phyloP scores from a whole-genome alignment of 1,140 invertebrate genomes.

The Laodelphax striatellus region DNA sequence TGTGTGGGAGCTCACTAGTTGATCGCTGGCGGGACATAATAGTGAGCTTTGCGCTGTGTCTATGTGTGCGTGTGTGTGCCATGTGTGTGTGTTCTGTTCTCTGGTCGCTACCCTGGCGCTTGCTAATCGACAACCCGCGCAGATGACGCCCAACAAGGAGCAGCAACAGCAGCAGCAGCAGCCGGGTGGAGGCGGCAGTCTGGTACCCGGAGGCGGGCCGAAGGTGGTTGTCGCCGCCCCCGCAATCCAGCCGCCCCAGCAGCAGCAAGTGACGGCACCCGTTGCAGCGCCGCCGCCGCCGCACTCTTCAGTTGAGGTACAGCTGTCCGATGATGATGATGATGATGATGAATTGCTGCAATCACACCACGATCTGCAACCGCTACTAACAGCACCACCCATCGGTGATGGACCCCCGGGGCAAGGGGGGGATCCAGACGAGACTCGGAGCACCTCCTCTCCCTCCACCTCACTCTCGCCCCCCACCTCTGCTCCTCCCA shows the following conservation, averaged over 20 bases:
- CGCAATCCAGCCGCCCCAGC: conserved; percentile 19
- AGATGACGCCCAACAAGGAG: not conserved
- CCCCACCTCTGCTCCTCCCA: no score
- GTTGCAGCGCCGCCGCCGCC: conserved; percentile 23
- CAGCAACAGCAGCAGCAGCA: not conserved
- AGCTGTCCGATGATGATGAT: not conserved
- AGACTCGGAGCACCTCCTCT: conserved; percentile 24
- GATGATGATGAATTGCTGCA: not conserved
- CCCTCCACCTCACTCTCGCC: conserved; percentile 22
- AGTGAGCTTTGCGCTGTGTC: no score
- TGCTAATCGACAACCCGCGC: not conserved
- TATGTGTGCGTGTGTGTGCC: no score
- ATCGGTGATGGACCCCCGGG: not conserved
- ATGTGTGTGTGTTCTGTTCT: no score
- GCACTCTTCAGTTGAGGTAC: not conserved
- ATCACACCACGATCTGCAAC: not conserved
- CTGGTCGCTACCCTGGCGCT: no score
- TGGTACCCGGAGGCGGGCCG: not conserved
- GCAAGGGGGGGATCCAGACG: conserved; percentile 3
- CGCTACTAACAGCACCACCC: conserved; percentile 23
- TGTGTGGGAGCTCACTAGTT: no score
- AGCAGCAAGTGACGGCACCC: conserved; percentile 11
- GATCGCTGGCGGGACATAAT: no score
- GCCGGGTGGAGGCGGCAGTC: not conserved
- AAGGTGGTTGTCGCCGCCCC: no score